These are phyloP conservation scores for Mastomys coucha DNA, from an alignment of 2,113 vertebrate species.

Conservation along the genomic window DNA sequence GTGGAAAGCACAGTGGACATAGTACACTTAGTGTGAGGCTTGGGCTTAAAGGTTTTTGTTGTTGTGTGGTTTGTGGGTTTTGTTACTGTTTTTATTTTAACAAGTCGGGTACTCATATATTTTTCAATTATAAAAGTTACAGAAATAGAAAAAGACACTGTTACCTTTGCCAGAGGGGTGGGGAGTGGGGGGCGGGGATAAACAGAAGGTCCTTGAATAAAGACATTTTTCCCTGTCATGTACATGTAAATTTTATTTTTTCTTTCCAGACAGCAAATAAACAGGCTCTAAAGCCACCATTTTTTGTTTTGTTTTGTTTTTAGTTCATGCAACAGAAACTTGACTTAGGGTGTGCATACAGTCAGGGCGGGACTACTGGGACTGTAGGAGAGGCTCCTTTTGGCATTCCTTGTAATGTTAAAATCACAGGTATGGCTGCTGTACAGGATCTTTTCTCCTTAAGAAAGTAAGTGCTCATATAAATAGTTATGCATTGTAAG, in stretches of 20 bases:
- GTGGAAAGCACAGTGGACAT: slow-evolving; percentile 38
- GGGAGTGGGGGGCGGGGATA: background rate
- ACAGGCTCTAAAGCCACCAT: slow-evolving; percentile 77
- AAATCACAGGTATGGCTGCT: slow-evolving; percentile 92
- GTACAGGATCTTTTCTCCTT: slow-evolving; percentile 66
- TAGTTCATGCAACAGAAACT: slow-evolving; percentile 93
- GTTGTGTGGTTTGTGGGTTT: slow-evolving; percentile 21
- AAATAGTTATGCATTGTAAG: slow-evolving; percentile 58
- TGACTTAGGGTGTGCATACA: slow-evolving; percentile 91
- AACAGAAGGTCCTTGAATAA: slow-evolving; percentile 43
- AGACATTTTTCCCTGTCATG: slow-evolving; percentile 61
- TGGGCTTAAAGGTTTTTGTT: background rate
- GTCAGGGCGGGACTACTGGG: slow-evolving; percentile 90
- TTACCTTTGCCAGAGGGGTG: slow-evolving; percentile 50
- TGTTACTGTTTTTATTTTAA: slow-evolving; percentile 24
- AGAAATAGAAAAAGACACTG: slow-evolving; percentile 47
- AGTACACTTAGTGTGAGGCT: slow-evolving; percentile 42
- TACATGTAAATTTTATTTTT: slow-evolving; percentile 69
- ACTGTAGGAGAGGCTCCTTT: slow-evolving; percentile 93
- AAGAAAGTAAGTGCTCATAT: slow-evolving; percentile 67
- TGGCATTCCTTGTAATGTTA: slow-evolving; percentile 97
- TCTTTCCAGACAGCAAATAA: slow-evolving; percentile 64
- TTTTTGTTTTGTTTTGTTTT: slow-evolving; percentile 82
- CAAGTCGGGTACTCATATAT: background rate
- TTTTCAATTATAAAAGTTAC: slow-evolving; percentile 45